A percentile compares a stretch with the other conserved stretches of the same genome.
Conservation (phyloP, 2,888 invertebrate species). For the Bellardia bayeri region DNA sequence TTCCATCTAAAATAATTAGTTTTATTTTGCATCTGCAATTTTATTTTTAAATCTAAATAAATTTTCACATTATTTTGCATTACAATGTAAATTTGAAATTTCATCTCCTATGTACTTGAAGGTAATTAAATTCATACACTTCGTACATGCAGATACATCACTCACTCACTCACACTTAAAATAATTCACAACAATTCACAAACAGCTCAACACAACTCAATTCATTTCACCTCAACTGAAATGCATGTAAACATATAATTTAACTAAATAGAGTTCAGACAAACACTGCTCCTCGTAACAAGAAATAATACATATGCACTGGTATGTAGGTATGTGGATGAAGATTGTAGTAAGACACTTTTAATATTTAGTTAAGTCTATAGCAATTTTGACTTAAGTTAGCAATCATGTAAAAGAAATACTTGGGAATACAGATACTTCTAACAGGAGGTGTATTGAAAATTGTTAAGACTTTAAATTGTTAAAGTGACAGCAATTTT, state of each 20-base stretch:
- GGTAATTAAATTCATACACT: slow-evolving; percentile 51
- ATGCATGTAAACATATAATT: slow-evolving; percentile 64
- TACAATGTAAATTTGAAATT: slow-evolving; percentile 57
- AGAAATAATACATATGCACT: no score
- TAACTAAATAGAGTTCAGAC: slow-evolving; percentile 64
- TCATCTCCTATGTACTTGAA: slow-evolving; percentile 41
- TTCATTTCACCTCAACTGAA: slow-evolving; percentile 53
- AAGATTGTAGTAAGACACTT: slow-evolving; percentile 30
- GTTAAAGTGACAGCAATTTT: no score
- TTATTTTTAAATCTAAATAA: slow-evolving; percentile 42
- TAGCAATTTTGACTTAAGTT: slow-evolving; percentile 43
- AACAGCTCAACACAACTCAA: slow-evolving; percentile 36
- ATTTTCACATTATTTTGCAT: slow-evolving; percentile 67
- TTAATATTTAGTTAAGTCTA: slow-evolving; percentile 39
- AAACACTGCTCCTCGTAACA: no score
- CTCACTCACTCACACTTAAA: not conserved
- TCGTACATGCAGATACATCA: slow-evolving; percentile 22
- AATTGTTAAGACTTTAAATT: no score
- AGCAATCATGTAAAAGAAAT: slow-evolving; percentile 24
- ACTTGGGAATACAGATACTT: not conserved
- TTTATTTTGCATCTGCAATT: slow-evolving; percentile 43
- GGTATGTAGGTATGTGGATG: not conserved
- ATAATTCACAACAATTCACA: slow-evolving; percentile 45
- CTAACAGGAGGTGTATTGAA: not conserved
- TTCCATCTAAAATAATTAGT: slow-evolving; percentile 36